These are phyloP conservation scores for Champsocephalus esox DNA, from an alignment of 2,797 vertebrate genomes.

Conservation along the genomic window DNA sequence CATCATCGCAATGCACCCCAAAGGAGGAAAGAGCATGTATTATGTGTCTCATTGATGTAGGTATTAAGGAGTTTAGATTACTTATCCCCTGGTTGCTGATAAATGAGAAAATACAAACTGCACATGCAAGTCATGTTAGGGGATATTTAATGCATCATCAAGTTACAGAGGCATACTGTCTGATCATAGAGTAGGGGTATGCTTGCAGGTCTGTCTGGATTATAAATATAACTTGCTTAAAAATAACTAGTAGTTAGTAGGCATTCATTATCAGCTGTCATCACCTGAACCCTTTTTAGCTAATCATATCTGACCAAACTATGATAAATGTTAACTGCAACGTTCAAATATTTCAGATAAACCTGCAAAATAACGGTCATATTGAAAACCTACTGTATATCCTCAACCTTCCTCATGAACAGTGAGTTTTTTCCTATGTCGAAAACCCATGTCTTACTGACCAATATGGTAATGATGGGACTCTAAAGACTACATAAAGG, in stretches of 20 bases:
- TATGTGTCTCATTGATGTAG: not conserved
- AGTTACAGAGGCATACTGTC: conserved; percentile 28
- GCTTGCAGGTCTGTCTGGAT: too few relatives aligned
- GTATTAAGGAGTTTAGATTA: conserved; percentile 6
- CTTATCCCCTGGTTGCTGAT: not conserved
- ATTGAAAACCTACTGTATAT: conserved; percentile 72
- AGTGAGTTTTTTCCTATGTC: conserved; percentile 18
- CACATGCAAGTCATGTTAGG: conserved; percentile 18
- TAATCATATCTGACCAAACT: too few relatives aligned
- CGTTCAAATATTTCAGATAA: conserved; percentile 15
- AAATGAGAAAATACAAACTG: conserved; percentile 4
- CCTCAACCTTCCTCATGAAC: conserved; percentile 23
- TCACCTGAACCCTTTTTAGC: too few relatives aligned
- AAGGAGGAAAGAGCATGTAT: not conserved
- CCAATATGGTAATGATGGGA: conserved; percentile 38
- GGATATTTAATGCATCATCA: conserved; percentile 33
- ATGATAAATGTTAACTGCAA: too few relatives aligned
- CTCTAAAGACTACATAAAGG: conserved; percentile 47
- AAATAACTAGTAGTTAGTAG: too few relatives aligned
- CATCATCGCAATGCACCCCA: not conserved
- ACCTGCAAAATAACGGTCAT: conserved; percentile 65
- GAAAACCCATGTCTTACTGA: conserved; percentile 17
- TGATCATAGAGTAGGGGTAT: conserved; percentile 3
- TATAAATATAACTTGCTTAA: too few relatives aligned
- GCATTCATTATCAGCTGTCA: too few relatives aligned